Conservation (phyloP, 2,797 vertebrate genomes). For the Myioborus miniatus region DNA sequence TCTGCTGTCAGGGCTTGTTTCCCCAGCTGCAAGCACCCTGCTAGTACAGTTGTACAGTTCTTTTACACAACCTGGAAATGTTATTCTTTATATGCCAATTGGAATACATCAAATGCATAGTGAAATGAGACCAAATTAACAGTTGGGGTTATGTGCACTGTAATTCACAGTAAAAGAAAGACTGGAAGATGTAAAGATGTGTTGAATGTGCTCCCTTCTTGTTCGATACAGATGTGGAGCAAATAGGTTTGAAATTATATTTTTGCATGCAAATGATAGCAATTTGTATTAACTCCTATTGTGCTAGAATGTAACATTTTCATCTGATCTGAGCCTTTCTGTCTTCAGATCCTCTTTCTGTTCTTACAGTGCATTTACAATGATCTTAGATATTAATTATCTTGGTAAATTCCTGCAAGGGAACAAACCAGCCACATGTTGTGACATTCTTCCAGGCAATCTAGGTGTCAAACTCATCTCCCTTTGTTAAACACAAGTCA, state of each 20-base stretch:
- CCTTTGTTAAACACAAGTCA: neutral
- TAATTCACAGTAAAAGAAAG: slow-evolving; percentile 48
- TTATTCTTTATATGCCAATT: slow-evolving; percentile 19
- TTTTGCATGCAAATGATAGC: slow-evolving; percentile 13
- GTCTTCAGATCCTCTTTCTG: neutral
- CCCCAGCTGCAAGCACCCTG: slow-evolving; percentile 24
- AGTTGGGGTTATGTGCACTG: slow-evolving; percentile 22
- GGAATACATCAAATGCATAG: slow-evolving; percentile 18
- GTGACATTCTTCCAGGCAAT: neutral
- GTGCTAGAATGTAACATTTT: neutral
- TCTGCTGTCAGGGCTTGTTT: slow-evolving; percentile 13
- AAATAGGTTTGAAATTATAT: slow-evolving; percentile 19
- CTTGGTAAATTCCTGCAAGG: neutral
- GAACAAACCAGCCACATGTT: neutral
- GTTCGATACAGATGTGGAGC: slow-evolving; percentile 8
- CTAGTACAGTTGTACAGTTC: neutral
- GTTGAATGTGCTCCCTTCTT: neutral
- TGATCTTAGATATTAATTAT: neutral
- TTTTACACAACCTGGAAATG: slow-evolving; percentile 12
- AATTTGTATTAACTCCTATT: slow-evolving; percentile 39
- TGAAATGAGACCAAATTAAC: slow-evolving; percentile 58
- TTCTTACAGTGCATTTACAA: neutral
- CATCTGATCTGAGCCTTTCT: neutral
- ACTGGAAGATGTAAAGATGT: slow-evolving; percentile 18
- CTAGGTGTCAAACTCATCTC: neutral